Conservation (phyloP, 2,113 vertebrate genomes). For the Ancistrus triradiatus region DNA sequence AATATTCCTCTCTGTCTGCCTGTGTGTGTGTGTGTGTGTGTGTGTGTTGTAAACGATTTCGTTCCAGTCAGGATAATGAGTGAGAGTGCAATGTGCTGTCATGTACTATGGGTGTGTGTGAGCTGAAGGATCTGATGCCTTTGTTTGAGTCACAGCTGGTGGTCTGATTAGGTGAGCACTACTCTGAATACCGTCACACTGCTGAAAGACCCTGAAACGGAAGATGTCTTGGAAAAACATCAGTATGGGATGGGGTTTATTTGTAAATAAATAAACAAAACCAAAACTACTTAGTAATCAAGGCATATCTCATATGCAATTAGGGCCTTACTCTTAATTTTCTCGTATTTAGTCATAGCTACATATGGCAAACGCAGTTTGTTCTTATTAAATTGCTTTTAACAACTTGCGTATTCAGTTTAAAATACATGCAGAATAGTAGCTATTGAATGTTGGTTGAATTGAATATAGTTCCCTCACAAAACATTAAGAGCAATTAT, state of each 20-base stretch:
- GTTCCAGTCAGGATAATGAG: conserved; percentile 17
- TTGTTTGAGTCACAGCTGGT: conserved; percentile 1
- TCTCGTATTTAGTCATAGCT: too few relatives aligned
- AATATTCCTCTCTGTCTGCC: conserved; percentile 14
- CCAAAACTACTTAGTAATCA: too few relatives aligned
- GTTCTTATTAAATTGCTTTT: too few relatives aligned
- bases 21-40: background rate
- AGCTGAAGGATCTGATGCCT: conserved; percentile 11
- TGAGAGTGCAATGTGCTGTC: conserved; percentile 24
- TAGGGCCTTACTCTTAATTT: too few relatives aligned
- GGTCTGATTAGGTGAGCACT: conserved; percentile 21
- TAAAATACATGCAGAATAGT: too few relatives aligned
- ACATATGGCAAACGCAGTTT: too few relatives aligned
- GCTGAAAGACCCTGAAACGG: conserved; percentile 48
- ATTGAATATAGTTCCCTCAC: too few relatives aligned
- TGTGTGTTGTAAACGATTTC: background rate
- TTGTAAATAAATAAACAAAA: background rate
- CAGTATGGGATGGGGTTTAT: background rate
- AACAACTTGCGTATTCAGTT: too few relatives aligned
- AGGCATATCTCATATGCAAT: too few relatives aligned
- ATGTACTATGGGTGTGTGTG: conserved; percentile 14
- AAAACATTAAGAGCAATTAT: too few relatives aligned
- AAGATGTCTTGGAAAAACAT: conserved; percentile 11
- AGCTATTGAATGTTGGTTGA: too few relatives aligned
- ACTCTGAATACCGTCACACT: conserved; percentile 24